These are phyloP conservation scores for Cheilosia vulpina DNA, from an alignment of 2,888 invertebrate genomes.

Conservation along the genomic window DNA sequence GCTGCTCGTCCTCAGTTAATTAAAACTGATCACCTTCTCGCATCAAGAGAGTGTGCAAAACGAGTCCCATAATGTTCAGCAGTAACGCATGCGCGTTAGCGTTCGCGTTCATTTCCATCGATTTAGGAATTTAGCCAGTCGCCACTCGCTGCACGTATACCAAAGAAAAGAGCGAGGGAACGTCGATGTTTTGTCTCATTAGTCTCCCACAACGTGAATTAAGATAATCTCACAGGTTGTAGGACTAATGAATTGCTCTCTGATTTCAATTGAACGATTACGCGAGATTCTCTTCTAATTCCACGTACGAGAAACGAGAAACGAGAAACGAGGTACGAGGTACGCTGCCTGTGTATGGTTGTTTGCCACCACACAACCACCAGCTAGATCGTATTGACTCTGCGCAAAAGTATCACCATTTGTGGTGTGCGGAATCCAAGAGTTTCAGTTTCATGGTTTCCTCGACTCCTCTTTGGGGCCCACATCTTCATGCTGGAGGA, in stretches of 20 bases:
- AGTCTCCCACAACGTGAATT: conserved; percentile 84
- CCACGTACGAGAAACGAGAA: conserved; percentile 53
- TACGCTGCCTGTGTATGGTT: not conserved
- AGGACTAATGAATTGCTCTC: conserved; percentile 83
- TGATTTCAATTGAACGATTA: conserved; percentile 83
- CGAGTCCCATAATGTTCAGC: conserved; percentile 60
- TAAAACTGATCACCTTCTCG: conserved; percentile 45
- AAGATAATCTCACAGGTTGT: conserved; percentile 82
- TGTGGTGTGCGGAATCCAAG: conserved; percentile 60
- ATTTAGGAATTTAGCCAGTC: not conserved
- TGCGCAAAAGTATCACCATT: conserved; percentile 61
- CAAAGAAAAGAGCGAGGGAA: not conserved
- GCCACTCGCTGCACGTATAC: too few species aligned
- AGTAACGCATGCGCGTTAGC: conserved; percentile 63
- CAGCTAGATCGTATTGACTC: conserved; percentile 20
- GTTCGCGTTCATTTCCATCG: conserved; percentile 22
- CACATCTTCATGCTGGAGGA: conserved; percentile 24
- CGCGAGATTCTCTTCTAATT: conserved; percentile 71
- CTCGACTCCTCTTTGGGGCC: not conserved
- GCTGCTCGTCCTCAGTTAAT: conserved; percentile 37
- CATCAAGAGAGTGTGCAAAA: not conserved
- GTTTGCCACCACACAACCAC: not conserved
- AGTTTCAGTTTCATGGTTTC: not conserved
- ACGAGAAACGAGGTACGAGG: not conserved
- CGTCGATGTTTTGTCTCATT: conserved; percentile 81